Evolutionary conservation across 92 coral and sea anemone genomes (phyloP), one percentile per base, ranked within the genome.

Genomic region (Zoanthus solanderi): DNA sequence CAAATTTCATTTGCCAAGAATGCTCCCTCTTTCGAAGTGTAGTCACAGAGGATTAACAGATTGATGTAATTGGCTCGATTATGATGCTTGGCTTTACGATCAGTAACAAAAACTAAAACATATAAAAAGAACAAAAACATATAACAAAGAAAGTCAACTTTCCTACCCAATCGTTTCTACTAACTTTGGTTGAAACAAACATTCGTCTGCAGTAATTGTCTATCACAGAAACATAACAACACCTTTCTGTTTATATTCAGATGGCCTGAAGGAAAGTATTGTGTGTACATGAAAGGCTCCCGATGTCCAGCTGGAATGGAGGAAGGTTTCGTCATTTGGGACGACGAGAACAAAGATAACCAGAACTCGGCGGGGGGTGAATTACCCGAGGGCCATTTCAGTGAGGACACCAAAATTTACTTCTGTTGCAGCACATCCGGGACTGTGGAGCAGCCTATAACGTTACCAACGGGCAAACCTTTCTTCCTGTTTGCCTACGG

Each of bases 191-290:
- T 2, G 42, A 37, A 37, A 37, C 42, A 37, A 37, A 37, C 42
- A 37, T 37, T 37, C 42, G 2, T 37, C 2, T 37, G 2, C 42
- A 4, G 42, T 37, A 37, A 37, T 37, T 37, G 42, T 37, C 42
- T 37, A 0, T 2, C 2, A 37, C 42, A 37, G 4, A 0, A 37
- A 2, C 4, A 37, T 4, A 37, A 37, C 42, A 50, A 5, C 12
- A 71, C 28, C 16, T 37, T 0, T n/a, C 42, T 6, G 13, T 17
- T 72, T 58, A 54, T 83, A 28, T 72, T 45, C 83, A 97, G 99
- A 68, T 97, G 99, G 99, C 99, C 99, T 30, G 92, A 93, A 32
- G 99, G 99, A 5, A 93, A 97, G 90, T 97, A 97, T 82, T 97
- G 99, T 79, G 88, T 97, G 50, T 97, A 92, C 93, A 95, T 92